Conservation (phyloP, 2,797 vertebrate genomes). For the Pseudomugil tenellus region DNA sequence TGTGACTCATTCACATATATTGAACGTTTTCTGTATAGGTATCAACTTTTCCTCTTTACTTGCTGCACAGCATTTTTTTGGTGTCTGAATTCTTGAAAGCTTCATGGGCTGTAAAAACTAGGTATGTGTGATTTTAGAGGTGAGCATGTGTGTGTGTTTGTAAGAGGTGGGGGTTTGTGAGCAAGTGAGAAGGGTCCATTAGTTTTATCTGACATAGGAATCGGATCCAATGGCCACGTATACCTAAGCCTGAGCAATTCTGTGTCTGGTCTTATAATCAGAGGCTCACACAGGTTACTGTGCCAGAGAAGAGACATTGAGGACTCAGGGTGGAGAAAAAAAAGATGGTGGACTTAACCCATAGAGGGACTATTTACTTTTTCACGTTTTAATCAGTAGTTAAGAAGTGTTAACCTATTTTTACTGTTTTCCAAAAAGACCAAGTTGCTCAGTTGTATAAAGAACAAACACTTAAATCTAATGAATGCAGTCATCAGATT, state of each 20-base stretch:
- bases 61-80: slow-evolving; percentile 11
- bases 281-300: slow-evolving; percentile 33
- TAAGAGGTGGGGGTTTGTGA: slow-evolving; percentile 11
- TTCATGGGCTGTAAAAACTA: slow-evolving; percentile 10
- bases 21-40: slow-evolving; percentile 16
- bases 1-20: slow-evolving; percentile 12
- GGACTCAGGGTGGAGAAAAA: slow-evolving; percentile 32
- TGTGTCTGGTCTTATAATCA: slow-evolving; percentile 38
- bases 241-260: slow-evolving; percentile 44
- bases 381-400: slow-evolving; percentile 20
- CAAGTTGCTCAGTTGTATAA: slow-evolving; percentile 12
- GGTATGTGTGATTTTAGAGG: slow-evolving; percentile 4
- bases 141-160: neutral
- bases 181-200: slow-evolving; percentile 47
- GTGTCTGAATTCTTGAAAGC: slow-evolving; percentile 23
- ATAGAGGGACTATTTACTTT: slow-evolving; percentile 1
- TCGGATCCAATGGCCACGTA: slow-evolving; percentile 66
- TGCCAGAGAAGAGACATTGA: slow-evolving; percentile 45
- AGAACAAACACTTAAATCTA: slow-evolving; percentile 17
- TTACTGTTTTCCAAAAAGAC: neutral
- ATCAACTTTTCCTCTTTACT: slow-evolving; percentile 7
- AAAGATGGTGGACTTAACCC: slow-evolving; percentile 26
- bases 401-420: slow-evolving; percentile 6
- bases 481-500: neutral
- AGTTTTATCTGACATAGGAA: slow-evolving; percentile 66